Percentiles rank a stretch among this genome's conserved stretches.
Conservation (phyloP, 64 coral and sea anemone genomes). For the Porites australiensis region DNA sequence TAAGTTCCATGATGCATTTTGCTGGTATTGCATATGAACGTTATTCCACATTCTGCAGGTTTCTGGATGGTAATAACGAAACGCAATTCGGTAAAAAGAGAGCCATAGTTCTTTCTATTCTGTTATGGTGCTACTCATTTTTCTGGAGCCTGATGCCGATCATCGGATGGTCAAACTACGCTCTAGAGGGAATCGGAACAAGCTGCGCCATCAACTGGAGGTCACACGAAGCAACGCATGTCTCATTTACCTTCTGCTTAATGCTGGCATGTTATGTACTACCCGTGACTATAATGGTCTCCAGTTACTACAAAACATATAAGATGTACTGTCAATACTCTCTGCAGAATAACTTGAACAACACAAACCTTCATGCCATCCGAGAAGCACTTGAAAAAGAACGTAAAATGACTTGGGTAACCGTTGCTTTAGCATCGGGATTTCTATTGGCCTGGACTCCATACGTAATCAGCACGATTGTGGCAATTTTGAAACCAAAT, state of each 20-base stretch:
- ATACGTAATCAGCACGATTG: not conserved
- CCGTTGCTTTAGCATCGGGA: not conserved
- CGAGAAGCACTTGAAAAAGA: not conserved
- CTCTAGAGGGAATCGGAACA: too few relatives aligned
- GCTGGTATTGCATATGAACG: constrained; percentile 46
- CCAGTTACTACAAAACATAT: not conserved
- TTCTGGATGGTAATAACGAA: too few relatives aligned
- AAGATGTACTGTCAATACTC: constrained; percentile 1
- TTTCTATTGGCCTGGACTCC: constrained; percentile 43
- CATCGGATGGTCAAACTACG: too few relatives aligned
- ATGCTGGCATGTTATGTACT: too few relatives aligned
- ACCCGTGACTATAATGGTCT: too few relatives aligned
- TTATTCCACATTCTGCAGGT: not conserved
- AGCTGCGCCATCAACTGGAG: too few relatives aligned
- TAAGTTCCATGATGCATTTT: constrained; percentile 35
- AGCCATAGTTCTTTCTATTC: too few relatives aligned
- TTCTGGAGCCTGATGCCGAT: too few relatives aligned
- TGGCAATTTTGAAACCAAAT: not conserved
- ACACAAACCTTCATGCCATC: not conserved
- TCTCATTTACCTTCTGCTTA: too few relatives aligned
- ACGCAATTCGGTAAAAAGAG: too few relatives aligned
- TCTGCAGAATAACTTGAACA: not conserved
- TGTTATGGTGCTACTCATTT: too few relatives aligned
- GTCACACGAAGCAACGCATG: too few relatives aligned
- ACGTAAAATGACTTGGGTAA: not conserved